phyloP scores from a whole-genome alignment of 35 echinoderm and acorn worm genomes.

The Strongylocentrotus purpuratus region DNA sequence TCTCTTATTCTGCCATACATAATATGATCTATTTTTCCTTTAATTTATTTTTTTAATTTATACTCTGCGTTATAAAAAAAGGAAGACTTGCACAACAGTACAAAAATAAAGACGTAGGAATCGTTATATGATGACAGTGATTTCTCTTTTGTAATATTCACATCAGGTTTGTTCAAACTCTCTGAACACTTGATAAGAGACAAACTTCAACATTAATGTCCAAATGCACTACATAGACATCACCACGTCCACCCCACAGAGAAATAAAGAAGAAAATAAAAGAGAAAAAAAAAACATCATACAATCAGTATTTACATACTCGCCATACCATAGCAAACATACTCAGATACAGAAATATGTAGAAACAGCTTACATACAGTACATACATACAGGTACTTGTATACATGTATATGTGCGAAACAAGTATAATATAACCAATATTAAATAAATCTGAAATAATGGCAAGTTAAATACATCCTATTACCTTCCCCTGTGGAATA shows the following conservation, averaged over 20 bases:
- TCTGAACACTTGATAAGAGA: not conserved
- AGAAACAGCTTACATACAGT: slow-evolving; percentile 21
- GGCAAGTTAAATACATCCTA: not conserved
- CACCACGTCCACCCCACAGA: not conserved
- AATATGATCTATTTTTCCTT: too few relatives aligned
- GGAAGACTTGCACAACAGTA: not conserved
- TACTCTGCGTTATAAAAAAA: not conserved
- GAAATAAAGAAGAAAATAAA: not conserved
- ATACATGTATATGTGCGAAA: not conserved
- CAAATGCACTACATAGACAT: slow-evolving; percentile 33
- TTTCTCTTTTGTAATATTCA: slow-evolving; percentile 23
- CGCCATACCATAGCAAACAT: slow-evolving; percentile 1
- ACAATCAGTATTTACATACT: slow-evolving; percentile 20
- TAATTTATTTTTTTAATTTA: too few relatives aligned
- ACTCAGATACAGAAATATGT: slow-evolving; percentile 43
- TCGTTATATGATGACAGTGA: slow-evolving; percentile 2
- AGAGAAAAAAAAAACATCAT: not conserved
- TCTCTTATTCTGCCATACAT: too few relatives aligned
- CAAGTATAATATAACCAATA: not conserved
- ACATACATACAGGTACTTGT: not conserved
- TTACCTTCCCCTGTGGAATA: not conserved
- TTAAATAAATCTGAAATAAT: not conserved
- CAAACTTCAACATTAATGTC: slow-evolving; percentile 25
- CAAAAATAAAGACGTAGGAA: not conserved
- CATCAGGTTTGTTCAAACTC: not conserved